These are phyloP conservation scores for Pachyseris speciosa DNA, from an alignment of 64 coral and sea anemone species.

Conservation along the genomic window DNA sequence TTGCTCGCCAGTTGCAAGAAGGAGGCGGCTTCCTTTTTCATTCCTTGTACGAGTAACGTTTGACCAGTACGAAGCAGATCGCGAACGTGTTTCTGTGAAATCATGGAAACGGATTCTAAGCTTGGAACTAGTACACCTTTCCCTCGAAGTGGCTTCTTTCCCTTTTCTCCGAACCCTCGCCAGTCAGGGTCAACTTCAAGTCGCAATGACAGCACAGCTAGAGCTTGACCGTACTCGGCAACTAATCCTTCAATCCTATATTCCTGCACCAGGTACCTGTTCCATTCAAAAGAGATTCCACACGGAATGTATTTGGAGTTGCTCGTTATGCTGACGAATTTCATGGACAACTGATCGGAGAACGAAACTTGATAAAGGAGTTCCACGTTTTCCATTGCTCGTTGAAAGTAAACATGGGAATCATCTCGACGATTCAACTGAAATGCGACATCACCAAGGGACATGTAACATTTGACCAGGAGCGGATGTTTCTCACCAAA, in stretches of 20 bases:
- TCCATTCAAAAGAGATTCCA: not conserved
- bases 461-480: not conserved
- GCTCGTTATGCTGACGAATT: not conserved
- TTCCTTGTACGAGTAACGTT: not conserved
- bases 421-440: not conserved
- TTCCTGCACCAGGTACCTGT: not conserved
- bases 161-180: not conserved
- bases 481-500: not conserved
- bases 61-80: not conserved
- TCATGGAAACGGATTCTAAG: not conserved
- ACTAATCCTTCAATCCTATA: not conserved
- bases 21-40: not conserved
- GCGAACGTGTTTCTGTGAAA: not conserved
- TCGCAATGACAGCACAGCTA: not conserved
- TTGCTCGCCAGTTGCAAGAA: not conserved
- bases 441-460: not conserved
- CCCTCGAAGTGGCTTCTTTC: not conserved
- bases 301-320: not conserved
- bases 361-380: conserved; percentile 1
- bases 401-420: not conserved
- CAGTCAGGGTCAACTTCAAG: not conserved
- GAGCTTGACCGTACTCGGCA: not conserved
- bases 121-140: not conserved
- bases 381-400: conserved; percentile 2
- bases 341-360: not conserved